Base-by-base conservation (phyloP, 2,888 invertebrate species). In the Drosophila colorata region DNA sequence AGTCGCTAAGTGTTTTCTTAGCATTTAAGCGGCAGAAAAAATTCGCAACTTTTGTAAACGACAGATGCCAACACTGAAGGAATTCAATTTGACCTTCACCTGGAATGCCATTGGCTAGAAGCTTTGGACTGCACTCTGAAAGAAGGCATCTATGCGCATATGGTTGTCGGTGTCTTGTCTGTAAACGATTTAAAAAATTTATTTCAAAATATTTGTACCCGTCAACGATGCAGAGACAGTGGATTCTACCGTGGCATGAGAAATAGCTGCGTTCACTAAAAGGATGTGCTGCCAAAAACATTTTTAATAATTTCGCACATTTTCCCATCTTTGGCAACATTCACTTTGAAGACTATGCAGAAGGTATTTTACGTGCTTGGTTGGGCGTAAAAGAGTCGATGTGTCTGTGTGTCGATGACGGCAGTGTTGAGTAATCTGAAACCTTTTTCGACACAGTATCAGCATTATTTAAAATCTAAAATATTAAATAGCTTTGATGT, bases 231-330 rank as follows among this genome's bases (percentile, higher is more conserved):
- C 75, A 72, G 67, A 66, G 69, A 67, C 60, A 80, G 68, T 48
- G 58, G 11, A 43, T 47, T 8, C 55, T 25, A 57, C 41, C 28
- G 14, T n/a, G 41, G 46, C 74, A 79, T 67, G 75, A 80, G 66
- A 76, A 84, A 78, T 84, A 69, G 73, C 80, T 84, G 64, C 66
- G 70, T 63, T 78, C 66, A 58, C 73, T 69, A 78, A 80, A 84
- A 75, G 78, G 73, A 80, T 80, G 55, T 84, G 69, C 70, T 83
- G 79, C 77, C 85, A 82, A 79, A 82, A 85, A 80, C 68, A 78
- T 86, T 84, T 86, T 83, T 76, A 84, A 84, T 86, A 86, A 83
- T 86, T 84, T 86, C 78, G 69, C 83, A 76, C 76, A 83, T 80
- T 80, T 80, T 71, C 76, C 66, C 81, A 81, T 79, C 74, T 73